phyloP scores from a whole-genome alignment of 2,797 vertebrate genomes.

The Oreochromis grahami region DNA sequence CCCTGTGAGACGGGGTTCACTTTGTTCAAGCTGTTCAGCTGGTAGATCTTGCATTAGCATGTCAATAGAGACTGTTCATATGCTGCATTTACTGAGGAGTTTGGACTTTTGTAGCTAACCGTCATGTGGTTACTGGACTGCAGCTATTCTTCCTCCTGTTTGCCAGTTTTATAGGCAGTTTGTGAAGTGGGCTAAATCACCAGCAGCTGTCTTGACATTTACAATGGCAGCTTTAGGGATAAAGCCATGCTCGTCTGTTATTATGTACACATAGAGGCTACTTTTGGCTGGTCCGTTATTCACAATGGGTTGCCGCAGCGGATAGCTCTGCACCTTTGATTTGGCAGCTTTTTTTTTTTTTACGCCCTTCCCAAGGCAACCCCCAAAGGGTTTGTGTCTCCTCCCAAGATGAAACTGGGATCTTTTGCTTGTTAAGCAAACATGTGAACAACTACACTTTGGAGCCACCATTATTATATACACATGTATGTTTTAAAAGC shows the following conservation, averaged over 20 bases:
- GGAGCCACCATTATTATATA: not conserved
- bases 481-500: not conserved
- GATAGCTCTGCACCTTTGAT: not conserved
- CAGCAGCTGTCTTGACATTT: slow-evolving; percentile 47
- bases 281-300: not conserved
- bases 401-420: not conserved
- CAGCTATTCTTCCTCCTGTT: slow-evolving; percentile 9
- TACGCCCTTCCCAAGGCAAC: not conserved
- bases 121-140: slow-evolving; percentile 20
- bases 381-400: not conserved
- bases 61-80: slow-evolving; percentile 66
- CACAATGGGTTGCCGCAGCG: not conserved
- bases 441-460: not conserved
- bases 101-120: slow-evolving; percentile 12
- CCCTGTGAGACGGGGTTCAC: slow-evolving; percentile 51
- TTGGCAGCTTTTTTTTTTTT: not conserved
- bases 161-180: slow-evolving; percentile 24
- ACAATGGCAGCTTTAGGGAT: not conserved
- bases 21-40: slow-evolving; percentile 71
- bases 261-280: not conserved
- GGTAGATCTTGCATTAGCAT: slow-evolving; percentile 74
- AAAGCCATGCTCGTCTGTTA: not conserved
- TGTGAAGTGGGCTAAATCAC: slow-evolving; percentile 24
- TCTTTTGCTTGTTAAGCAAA: not conserved
- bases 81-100: slow-evolving; percentile 24